A percentile compares a stretch with the other conserved stretches of the same genome.
These are phyloP conservation scores for Metaphire vulgaris DNA, from an alignment of 1,140 invertebrate genomes.

Conservation along the genomic window DNA sequence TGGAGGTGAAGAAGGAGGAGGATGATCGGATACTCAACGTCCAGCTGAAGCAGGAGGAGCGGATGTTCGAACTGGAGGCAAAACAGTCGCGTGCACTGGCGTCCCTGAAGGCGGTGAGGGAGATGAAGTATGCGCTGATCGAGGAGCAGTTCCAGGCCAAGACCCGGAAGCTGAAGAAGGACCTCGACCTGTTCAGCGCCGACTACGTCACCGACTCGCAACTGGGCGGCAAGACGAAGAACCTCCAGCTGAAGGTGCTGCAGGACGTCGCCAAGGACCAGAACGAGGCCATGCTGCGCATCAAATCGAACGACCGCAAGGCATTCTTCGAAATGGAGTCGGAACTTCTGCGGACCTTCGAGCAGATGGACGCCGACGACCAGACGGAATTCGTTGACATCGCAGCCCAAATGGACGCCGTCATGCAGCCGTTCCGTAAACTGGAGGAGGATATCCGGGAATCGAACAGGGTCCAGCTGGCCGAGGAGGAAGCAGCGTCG, in stretches of 20 bases:
- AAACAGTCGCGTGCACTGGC: neutral
- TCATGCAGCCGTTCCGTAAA: neutral
- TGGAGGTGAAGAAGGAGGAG: neutral
- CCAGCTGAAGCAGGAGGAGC: neutral
- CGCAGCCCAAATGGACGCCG: neutral
- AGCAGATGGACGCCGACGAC: neutral
- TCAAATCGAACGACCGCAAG: neutral
- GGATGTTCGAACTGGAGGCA: neutral
- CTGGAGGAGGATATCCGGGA: neutral
- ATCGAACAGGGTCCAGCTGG: neutral
- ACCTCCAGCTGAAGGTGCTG: neutral
- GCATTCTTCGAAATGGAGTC: neutral
- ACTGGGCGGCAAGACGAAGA: neutral
- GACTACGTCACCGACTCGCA: neutral
- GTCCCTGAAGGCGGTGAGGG: neutral
- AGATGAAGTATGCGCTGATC: neutral
- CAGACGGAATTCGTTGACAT: neutral
- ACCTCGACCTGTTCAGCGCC: neutral
- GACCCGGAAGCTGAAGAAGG: neutral
- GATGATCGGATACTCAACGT: neutral
- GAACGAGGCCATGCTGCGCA: neutral
- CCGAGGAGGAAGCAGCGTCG: neutral
- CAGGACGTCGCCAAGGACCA: neutral
- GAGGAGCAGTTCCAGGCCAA: neutral
- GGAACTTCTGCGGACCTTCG: neutral